Conservation (phyloP, 37 sponge, comb jelly and placozoan genomes). For the Aplysina aerophoba region DNA sequence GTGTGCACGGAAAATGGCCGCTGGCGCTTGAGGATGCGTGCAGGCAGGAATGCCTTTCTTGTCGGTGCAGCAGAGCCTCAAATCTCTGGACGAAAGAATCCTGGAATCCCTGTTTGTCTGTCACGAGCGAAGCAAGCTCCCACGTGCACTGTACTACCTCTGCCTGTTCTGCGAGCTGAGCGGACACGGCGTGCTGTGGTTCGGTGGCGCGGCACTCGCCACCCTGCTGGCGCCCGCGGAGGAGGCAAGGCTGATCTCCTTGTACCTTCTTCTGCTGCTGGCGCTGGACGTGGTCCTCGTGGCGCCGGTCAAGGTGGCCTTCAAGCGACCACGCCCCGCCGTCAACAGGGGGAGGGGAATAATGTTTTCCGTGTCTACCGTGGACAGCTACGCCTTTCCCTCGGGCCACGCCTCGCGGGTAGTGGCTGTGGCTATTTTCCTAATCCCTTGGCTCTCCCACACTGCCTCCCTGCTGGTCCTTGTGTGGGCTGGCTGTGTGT, state of each 20-base stretch:
- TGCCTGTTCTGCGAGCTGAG: slow-evolving; percentile 21
- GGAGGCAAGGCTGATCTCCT: neutral
- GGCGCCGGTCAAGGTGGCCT: slow-evolving; percentile 72
- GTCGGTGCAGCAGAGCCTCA: neutral
- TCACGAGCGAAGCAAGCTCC: neutral
- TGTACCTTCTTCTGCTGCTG: slow-evolving; percentile 57
- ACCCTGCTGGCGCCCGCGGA: neutral
- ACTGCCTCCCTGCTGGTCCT: neutral
- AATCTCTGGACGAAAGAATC: neutral
- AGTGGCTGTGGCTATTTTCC: slow-evolving; percentile 69
- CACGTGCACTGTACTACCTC: neutral
- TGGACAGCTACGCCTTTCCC: slow-evolving; percentile 90
- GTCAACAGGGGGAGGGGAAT: slow-evolving; percentile 66
- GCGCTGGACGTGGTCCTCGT: slow-evolving; percentile 70
- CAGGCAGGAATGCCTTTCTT: neutral
- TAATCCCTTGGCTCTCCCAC: slow-evolving; percentile 55
- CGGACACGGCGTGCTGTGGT: slow-evolving; percentile 26
- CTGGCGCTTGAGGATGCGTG: too few species aligned
- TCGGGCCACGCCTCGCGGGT: slow-evolving; percentile 91
- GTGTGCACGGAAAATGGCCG: too few species aligned
- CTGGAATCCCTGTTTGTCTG: slow-evolving; percentile 20
- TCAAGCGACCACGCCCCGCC: slow-evolving; percentile 77
- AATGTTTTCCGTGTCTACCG: slow-evolving; percentile 57
- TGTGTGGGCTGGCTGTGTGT: slow-evolving; percentile 75
- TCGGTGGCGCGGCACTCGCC: neutral